Evolutionary conservation across 1,140 invertebrate species (phyloP), one percentile per base, ranked within the genome.

Genomic region (Drosophila sucinea): DNA sequence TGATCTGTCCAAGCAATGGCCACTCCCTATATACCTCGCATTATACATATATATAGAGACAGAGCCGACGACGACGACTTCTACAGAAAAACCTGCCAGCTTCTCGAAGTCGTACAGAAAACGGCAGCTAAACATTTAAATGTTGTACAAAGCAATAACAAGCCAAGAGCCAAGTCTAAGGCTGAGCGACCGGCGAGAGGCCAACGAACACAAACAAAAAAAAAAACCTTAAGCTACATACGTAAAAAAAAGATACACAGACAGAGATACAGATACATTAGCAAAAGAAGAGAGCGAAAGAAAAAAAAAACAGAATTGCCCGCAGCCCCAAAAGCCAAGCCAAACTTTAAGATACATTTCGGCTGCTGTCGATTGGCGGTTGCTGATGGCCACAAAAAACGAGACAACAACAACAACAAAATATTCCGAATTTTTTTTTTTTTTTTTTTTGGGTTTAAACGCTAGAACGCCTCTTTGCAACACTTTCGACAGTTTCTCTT

Each of bases 61-160:
- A 38, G 2, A 11, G 35, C 17, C 17, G 17, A 17, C 17, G 17
- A 17, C 17, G 3, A 10, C 35, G 7, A 35, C 44, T 61, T 35
- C 11, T 8, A 57, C 55, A 17, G 27, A 56, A 56, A 25, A 57
- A 47, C 44, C 44, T 57, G 55, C 29, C n/a, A 35, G 17, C 30
- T 33, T 17, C 60, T 66, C 38, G 38, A 77, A 67, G 67, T 65
- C 60, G 67, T 80, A 80, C 75, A 74, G 64, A 79, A 86, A 86
- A 83, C 85, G 81, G 85, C 85, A 89, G 85, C 85, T 73, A 89
- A 90, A 85, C 85, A 89, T 90, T 90, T 89, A 85, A 85, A 85
- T 90, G 81, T 90, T 84, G 68, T 84, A 89, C 81, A 90, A 90
- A 83, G 77, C 85, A 90, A 86, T 90, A 89, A 87, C 80, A 87